Evolutionary conservation across 2,888 invertebrate species (phyloP).

Genomic region (Rotaria sp.): DNA sequence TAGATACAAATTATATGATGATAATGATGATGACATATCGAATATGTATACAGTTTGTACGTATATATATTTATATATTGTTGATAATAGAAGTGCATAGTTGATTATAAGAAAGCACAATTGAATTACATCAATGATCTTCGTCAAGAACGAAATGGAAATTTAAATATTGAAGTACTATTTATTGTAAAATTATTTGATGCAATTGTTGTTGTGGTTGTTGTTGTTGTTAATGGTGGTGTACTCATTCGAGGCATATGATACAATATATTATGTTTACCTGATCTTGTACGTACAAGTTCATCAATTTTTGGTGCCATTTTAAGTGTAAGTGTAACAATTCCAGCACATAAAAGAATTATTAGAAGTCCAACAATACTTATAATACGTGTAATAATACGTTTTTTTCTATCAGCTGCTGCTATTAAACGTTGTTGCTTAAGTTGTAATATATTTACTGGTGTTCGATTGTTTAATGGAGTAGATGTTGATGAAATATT

Average conservation of each 20-base stretch:
- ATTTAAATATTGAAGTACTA: neutral
- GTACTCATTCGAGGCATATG: neutral
- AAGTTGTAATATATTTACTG: neutral
- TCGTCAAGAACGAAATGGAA: too few relatives aligned
- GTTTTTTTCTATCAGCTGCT: neutral
- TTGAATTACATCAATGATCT: too few relatives aligned
- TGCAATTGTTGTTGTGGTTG: neutral
- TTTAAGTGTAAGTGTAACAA: slow-evolving; percentile 23
- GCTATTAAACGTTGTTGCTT: neutral
- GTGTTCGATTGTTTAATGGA: neutral
- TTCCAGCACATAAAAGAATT: neutral
- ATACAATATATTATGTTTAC: neutral
- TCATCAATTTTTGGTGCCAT: slow-evolving; percentile 28
- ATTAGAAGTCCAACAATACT: neutral
- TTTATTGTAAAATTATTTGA: neutral
- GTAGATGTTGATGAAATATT: neutral
- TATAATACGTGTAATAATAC: slow-evolving; percentile 2
- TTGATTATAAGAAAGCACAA: too few relatives aligned
- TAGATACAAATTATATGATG: too few relatives aligned
- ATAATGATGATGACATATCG: too few relatives aligned
- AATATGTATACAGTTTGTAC: too few relatives aligned
- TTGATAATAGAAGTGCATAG: too few relatives aligned
- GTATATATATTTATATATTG: too few relatives aligned
- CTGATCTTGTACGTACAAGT: neutral
- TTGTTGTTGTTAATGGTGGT: neutral